Evolutionary conservation across 2,113 vertebrate genomes (phyloP).

Genomic region (Pelecanus crispus): DNA sequence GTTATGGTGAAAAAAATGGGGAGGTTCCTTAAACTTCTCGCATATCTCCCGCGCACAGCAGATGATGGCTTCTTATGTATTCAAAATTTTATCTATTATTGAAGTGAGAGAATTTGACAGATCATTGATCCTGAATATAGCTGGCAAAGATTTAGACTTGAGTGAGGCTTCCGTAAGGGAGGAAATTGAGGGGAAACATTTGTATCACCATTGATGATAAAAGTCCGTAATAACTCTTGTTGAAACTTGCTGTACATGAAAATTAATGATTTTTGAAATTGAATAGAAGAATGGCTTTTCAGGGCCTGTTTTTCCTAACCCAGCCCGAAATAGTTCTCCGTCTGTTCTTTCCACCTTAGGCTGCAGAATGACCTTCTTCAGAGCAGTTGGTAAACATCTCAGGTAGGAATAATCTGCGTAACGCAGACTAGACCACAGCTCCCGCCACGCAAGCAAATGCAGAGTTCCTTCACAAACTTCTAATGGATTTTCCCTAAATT

Average conservation of each 20-base stretch:
- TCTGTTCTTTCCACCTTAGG: not conserved
- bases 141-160: not conserved
- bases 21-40: not conserved
- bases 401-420: not conserved
- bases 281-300: not conserved
- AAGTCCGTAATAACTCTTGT: not conserved
- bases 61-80: not conserved
- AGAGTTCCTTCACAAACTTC: not conserved
- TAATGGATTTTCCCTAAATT: not conserved
- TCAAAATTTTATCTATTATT: constrained; percentile 14
- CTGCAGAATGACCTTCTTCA: not conserved
- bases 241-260: constrained; percentile 10
- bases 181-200: constrained; percentile 11
- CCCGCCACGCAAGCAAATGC: not conserved
- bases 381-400: not conserved
- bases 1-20: not conserved
- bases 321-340: not conserved
- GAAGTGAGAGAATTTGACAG: not conserved
- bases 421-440: not conserved
- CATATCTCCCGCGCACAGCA: not conserved
- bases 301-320: not conserved
- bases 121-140: not conserved
- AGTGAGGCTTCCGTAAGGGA: not conserved
- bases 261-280: constrained; percentile 16
- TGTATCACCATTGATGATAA: not conserved